Conservation (phyloP, 2,888 invertebrate genomes). For the Bombylius discolor region DNA sequence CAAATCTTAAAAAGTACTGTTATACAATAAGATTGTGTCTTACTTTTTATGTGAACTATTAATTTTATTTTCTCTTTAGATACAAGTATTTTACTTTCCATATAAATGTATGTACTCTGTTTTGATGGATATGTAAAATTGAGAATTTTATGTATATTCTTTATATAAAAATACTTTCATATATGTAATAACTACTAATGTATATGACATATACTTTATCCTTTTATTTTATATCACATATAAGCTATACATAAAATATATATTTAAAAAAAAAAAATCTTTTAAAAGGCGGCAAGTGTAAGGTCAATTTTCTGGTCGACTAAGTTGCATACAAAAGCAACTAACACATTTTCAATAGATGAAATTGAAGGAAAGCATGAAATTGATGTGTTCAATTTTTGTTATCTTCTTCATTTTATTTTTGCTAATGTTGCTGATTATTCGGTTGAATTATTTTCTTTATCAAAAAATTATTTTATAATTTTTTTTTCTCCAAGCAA, state of each 20-base stretch:
- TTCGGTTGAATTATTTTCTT: too few relatives aligned
- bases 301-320: constrained; percentile 23
- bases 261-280: too few relatives aligned
- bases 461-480: too few relatives aligned
- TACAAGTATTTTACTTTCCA: background rate
- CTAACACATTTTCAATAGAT: background rate
- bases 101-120: too few relatives aligned
- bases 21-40: background rate
- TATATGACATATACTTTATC: too few relatives aligned
- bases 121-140: too few relatives aligned
- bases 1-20: background rate
- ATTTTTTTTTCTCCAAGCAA: too few relatives aligned
- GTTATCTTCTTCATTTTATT: too few relatives aligned
- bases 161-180: too few relatives aligned
- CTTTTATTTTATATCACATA: background rate
- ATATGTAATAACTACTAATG: too few relatives aligned
- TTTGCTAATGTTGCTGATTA: too few relatives aligned
- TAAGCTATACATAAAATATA: background rate
- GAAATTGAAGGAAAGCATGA: background rate
- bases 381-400: background rate
- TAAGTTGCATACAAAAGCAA: constrained; percentile 17
- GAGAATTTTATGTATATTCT: too few relatives aligned
- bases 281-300: constrained; percentile 12
- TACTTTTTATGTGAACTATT: background rate
- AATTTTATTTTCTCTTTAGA: background rate